Evolutionary conservation across 2,113 vertebrate genomes (phyloP).

Genomic region (Ochotona princeps): DNA sequence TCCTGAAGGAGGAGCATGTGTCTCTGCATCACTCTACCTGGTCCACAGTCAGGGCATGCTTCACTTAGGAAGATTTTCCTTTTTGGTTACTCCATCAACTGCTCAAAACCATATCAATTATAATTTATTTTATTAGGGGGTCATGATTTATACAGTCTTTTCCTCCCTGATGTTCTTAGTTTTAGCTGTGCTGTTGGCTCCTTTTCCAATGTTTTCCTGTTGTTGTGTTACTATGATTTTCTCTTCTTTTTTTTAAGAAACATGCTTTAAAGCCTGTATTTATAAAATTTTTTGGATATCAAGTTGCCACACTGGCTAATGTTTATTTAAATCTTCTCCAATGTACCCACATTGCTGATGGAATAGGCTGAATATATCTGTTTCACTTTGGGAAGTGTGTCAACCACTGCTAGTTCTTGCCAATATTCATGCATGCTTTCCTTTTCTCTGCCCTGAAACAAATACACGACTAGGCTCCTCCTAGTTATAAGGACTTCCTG

Average conservation of each 20-base stretch:
- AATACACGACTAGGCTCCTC: neutral
- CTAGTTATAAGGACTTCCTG: neutral
- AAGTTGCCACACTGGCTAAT: neutral
- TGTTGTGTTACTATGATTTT: neutral
- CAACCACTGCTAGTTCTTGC: neutral
- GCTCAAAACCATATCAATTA: neutral
- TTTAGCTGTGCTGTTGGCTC: neutral
- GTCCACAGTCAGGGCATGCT: neutral
- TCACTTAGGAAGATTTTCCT: neutral
- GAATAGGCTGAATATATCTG: neutral
- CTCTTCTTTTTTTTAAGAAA: neutral
- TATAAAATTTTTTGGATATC: neutral
- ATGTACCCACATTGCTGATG: neutral
- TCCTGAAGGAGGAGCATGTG: neutral
- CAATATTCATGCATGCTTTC: neutral
- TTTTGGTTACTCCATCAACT: neutral
- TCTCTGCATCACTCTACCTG: neutral
- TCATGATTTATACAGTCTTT: neutral
- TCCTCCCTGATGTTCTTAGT: neutral
- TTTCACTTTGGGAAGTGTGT: slow-evolving; percentile 19
- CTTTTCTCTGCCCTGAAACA: neutral
- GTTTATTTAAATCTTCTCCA: slow-evolving; percentile 11
- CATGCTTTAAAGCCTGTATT: neutral
- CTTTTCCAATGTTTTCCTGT: neutral
- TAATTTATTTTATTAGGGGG: neutral